These are phyloP conservation scores for Chrysina gloriosa DNA, from an alignment of 2,888 invertebrate species.

Conservation along the genomic window DNA sequence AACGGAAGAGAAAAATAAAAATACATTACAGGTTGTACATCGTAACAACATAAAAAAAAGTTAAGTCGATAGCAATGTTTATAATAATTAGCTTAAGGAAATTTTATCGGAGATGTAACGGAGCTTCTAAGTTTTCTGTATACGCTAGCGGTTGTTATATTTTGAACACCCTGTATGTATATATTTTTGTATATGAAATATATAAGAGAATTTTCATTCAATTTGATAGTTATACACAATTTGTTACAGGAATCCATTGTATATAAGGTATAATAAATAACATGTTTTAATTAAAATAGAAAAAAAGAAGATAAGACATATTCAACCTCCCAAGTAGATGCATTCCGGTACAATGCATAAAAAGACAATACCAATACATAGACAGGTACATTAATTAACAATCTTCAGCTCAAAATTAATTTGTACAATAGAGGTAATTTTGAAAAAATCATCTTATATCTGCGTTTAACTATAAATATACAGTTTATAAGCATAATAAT, in stretches of 20 bases:
- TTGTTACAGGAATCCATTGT: slow-evolving; percentile 9
- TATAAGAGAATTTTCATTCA: slow-evolving; percentile 21
- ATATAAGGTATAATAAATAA: slow-evolving; percentile 20
- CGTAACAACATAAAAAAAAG: background rate
- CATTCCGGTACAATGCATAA: slow-evolving; percentile 26
- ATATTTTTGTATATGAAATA: slow-evolving; percentile 28
- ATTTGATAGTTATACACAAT: slow-evolving; percentile 20
- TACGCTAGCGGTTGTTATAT: slow-evolving; percentile 2
- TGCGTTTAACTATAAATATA: slow-evolving; percentile 30
- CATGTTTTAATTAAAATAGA: slow-evolving; percentile 7
- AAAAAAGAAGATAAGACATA: slow-evolving; percentile 6
- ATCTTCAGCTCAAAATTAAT: slow-evolving; percentile 31
- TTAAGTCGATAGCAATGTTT: slow-evolving; percentile 16
- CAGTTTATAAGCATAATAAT: slow-evolving; percentile 32
- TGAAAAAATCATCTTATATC: slow-evolving; percentile 12
- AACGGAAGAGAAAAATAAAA: background rate
- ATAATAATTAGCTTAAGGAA: too few relatives aligned
- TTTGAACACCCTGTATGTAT: slow-evolving; percentile 31
- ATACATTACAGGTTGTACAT: slow-evolving; percentile 24
- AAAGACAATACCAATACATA: slow-evolving; percentile 31
- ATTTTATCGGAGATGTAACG: background rate
- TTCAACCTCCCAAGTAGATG: slow-evolving; percentile 19
- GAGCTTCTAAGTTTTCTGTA: background rate
- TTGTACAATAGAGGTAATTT: slow-evolving; percentile 33
- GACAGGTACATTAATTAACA: slow-evolving; percentile 34